Evolutionary conservation across 2,797 vertebrate species (phyloP).

Genomic region (Anableps anableps): DNA sequence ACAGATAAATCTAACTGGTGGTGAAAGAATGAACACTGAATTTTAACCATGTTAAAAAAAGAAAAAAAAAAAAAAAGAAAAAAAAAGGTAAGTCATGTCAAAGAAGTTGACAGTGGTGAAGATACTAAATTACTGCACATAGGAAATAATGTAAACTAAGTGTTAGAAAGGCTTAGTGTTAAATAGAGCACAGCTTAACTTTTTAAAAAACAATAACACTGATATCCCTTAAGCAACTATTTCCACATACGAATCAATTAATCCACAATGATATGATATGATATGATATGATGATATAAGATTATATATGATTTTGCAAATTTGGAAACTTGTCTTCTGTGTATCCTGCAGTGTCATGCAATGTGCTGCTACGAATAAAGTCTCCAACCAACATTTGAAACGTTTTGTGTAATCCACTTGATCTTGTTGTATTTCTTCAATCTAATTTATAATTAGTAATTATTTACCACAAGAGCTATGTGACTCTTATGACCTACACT

Average conservation of each 20-base stretch:
- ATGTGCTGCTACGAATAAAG: neutral
- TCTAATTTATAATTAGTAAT: neutral
- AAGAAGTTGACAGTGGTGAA: neutral
- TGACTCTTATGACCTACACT: neutral
- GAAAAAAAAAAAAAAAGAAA: too few species aligned
- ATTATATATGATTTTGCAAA: neutral
- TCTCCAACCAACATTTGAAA: neutral
- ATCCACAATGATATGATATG: neutral
- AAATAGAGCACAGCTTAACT: neutral
- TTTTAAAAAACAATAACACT: neutral
- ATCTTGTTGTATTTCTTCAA: slow-evolving; percentile 3
- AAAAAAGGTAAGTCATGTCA: neutral
- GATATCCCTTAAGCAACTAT: slow-evolving; percentile 3
- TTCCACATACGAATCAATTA: neutral
- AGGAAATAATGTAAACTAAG: neutral
- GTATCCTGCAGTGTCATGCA: neutral
- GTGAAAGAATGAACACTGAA: neutral
- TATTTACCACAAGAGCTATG: neutral
- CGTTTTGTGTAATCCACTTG: neutral
- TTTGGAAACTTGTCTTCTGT: neutral
- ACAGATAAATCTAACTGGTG: neutral
- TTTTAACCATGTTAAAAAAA: too few species aligned
- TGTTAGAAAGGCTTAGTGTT: neutral
- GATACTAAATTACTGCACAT: neutral
- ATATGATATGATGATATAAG: neutral